Percentiles rank a stretch among this genome's conserved stretches.
phyloP scores from a whole-genome alignment of 1,140 invertebrate species.

The Orchestia grillus region DNA sequence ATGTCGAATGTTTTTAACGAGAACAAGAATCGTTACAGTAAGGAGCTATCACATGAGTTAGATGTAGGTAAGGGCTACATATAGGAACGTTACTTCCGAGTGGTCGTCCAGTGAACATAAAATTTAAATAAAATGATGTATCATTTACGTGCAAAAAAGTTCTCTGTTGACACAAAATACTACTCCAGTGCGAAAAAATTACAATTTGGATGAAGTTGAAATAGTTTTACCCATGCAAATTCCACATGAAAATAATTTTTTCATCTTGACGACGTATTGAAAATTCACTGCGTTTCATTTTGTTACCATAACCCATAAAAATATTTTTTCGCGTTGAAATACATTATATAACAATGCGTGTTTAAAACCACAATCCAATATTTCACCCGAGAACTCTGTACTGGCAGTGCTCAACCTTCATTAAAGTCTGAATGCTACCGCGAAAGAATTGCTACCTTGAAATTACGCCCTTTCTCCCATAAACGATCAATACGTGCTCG shows the following conservation, averaged over 20 bases:
- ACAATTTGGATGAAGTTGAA: no score
- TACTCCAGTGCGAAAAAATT: no score
- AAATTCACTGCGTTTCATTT: background rate
- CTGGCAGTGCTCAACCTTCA: background rate
- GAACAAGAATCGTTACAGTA: no score
- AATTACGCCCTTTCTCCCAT: background rate
- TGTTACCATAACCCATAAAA: background rate
- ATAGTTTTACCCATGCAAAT: background rate
- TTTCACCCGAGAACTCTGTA: background rate
- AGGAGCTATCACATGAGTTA: no score
- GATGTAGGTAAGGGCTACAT: no score
- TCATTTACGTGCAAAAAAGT: no score
- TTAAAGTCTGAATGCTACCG: background rate
- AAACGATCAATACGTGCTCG: background rate
- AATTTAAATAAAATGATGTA: no score
- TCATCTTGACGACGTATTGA: background rate
- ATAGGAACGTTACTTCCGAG: no score
- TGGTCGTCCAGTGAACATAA: no score
- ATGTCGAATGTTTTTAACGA: no score
- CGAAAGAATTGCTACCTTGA: background rate
- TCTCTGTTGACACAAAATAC: no score
- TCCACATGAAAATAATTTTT: background rate
- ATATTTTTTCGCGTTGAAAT: background rate
- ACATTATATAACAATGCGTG: background rate
- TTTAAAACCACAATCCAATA: background rate